Evolutionary conservation across 1,140 invertebrate genomes (phyloP).

Genomic region (Oreohelix idahoensis): DNA sequence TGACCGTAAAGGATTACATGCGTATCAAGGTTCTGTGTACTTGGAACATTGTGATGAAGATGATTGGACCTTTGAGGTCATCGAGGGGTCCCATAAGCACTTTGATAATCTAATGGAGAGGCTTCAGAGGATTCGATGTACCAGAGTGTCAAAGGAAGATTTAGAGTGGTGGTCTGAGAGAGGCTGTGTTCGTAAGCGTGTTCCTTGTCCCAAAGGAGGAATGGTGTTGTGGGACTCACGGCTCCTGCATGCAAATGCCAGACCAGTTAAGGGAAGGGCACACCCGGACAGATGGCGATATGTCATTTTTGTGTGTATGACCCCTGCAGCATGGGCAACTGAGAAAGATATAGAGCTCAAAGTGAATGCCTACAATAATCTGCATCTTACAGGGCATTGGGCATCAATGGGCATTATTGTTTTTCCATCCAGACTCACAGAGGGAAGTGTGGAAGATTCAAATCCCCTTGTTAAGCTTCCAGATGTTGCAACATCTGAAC

Average conservation of each 20-base stretch:
- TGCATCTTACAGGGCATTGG: slow-evolving; percentile 57
- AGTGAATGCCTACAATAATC: slow-evolving; percentile 48
- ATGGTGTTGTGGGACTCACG: slow-evolving; percentile 57
- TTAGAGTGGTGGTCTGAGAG: slow-evolving; percentile 48
- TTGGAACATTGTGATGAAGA: slow-evolving; percentile 48
- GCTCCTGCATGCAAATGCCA: slow-evolving; percentile 52
- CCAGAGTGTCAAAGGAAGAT: slow-evolving; percentile 40
- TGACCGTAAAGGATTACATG: slow-evolving; percentile 50
- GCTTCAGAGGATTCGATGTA: slow-evolving; percentile 1
- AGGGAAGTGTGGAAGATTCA: slow-evolving; percentile 17
- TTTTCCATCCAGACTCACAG: slow-evolving; percentile 16
- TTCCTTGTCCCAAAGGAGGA: slow-evolving; percentile 53
- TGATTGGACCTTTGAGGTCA: slow-evolving; percentile 57
- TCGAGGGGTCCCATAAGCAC: slow-evolving; percentile 46
- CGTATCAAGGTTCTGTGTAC: slow-evolving; percentile 54
- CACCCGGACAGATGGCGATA: slow-evolving; percentile 58
- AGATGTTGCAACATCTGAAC: slow-evolving; percentile 44
- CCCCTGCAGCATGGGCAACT: slow-evolving; percentile 52
- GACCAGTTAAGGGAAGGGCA: slow-evolving; percentile 45
- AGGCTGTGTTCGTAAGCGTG: slow-evolving; percentile 45
- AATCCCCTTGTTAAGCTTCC: slow-evolving; percentile 45
- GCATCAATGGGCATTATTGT: slow-evolving; percentile 49
- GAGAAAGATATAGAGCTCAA: slow-evolving; percentile 46
- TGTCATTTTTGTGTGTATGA: slow-evolving; percentile 55
- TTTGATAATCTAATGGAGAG: slow-evolving; percentile 52